phyloP scores from a whole-genome alignment of 2,888 invertebrate genomes.

The Brassicogethes aeneus region DNA sequence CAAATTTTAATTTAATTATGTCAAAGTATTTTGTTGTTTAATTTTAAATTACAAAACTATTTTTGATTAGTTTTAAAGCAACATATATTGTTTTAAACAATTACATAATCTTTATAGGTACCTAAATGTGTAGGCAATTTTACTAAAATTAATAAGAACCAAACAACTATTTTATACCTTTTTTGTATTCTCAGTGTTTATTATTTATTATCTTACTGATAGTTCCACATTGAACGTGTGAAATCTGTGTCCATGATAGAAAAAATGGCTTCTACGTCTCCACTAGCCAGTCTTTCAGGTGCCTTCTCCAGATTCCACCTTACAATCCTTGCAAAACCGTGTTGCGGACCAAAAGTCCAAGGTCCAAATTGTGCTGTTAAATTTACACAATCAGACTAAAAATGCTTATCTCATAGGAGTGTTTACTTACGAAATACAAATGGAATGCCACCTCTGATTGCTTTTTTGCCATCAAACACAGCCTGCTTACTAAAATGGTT shows the following conservation, averaged over 20 bases:
- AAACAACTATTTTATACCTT: no score
- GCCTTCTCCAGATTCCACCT: constrained; percentile 87
- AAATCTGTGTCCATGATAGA: constrained; percentile 88
- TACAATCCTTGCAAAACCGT: constrained; percentile 90
- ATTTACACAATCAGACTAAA: constrained; percentile 3
- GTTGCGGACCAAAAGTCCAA: constrained; percentile 92
- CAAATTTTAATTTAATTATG: no score
- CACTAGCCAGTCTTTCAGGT: constrained; percentile 80
- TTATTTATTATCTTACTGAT: constrained; percentile 66
- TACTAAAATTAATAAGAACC: no score
- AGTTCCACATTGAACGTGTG: constrained; percentile 91
- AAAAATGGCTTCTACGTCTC: constrained; percentile 88
- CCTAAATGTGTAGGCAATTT: no score
- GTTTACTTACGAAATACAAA: constrained; percentile 90
- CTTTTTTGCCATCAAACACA: constrained; percentile 91
- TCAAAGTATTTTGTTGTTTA: no score
- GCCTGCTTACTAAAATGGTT: constrained; percentile 85
- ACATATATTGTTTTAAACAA: no score
- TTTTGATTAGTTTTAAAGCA: no score
- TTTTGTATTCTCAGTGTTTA: no score
- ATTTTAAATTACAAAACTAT: no score
- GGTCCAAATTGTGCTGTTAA: constrained; percentile 94
- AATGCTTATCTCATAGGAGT: neutral
- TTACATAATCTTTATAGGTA: no score
- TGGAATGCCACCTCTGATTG: constrained; percentile 93